Conservation (phyloP, 2,888 invertebrate genomes). For the Lomographa bimaculata region DNA sequence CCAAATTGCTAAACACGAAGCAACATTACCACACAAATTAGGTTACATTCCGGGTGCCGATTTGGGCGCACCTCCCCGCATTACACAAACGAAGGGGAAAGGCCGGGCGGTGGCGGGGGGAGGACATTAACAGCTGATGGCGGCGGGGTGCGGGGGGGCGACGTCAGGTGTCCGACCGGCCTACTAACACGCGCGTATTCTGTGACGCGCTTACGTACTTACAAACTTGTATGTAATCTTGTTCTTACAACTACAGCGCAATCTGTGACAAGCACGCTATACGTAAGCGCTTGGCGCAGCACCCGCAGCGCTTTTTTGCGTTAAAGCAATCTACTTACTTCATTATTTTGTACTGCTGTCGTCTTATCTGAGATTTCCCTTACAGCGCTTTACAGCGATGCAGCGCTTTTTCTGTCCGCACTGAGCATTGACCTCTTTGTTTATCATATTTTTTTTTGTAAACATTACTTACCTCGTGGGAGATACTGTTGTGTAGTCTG, state of each 20-base stretch:
- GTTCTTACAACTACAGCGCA: not conserved
- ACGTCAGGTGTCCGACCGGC: conserved; percentile 78
- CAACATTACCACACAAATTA: conserved; percentile 24
- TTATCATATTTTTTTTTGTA: conserved; percentile 66
- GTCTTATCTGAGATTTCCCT: too few species aligned
- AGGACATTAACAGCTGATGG: conserved; percentile 81
- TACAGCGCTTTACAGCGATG: conserved; percentile 62
- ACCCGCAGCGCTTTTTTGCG: too few species aligned
- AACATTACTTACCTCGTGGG: conserved; percentile 41
- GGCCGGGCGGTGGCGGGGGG: conserved; percentile 62
- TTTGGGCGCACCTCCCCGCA: conserved; percentile 69
- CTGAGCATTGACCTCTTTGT: conserved; percentile 78
- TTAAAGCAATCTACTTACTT: conserved; percentile 8
- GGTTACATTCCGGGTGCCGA: conserved; percentile 40
- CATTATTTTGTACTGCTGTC: too few species aligned
- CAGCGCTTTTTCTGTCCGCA: conserved; percentile 54
- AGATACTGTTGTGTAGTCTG: conserved; percentile 16
- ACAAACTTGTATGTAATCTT: not conserved
- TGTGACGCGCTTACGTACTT: conserved; percentile 6
- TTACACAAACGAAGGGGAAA: conserved; percentile 84
- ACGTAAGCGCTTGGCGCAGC: too few species aligned
- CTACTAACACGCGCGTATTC: conserved; percentile 21
- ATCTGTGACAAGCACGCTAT: conserved; percentile 2
- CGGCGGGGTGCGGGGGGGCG: conserved; percentile 51
- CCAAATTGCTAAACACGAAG: conserved; percentile 20